phyloP scores from a whole-genome alignment of 2,888 invertebrate species.

The Apamea monoglypha region DNA sequence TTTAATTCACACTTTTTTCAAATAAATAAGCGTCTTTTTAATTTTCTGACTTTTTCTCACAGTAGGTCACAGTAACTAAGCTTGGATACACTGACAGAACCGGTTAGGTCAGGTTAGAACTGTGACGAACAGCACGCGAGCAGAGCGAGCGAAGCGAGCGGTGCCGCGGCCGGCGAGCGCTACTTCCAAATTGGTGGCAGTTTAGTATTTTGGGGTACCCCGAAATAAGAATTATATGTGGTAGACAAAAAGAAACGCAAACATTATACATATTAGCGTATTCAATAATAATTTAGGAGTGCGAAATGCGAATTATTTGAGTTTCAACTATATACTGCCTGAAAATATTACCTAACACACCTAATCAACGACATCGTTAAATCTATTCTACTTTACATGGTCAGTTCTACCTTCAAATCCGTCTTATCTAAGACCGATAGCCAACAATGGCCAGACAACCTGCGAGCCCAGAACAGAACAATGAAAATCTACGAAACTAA shows the following conservation, averaged over 20 bases:
- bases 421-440: no score
- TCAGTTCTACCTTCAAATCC: not conserved
- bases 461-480: not conserved
- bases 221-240: no score
- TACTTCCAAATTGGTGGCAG: no score
- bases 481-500: not conserved
- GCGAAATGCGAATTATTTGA: not conserved
- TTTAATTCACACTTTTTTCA: no score
- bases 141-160: not conserved
- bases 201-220: no score
- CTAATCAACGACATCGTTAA: not conserved
- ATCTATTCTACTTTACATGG: no score
- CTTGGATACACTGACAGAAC: not conserved
- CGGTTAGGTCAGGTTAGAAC: not conserved
- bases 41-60: not conserved
- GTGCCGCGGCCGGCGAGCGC: not conserved
- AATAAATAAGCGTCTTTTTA: no score
- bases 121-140: not conserved
- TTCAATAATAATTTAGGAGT: no score
- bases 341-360: not conserved
- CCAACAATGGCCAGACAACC: not conserved
- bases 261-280: no score
- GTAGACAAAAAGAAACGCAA: no score
- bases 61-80: not conserved
- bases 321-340: no score